These are phyloP conservation scores for Noturus placidus DNA, from an alignment of 2,113 vertebrate species.

Conservation along the genomic window DNA sequence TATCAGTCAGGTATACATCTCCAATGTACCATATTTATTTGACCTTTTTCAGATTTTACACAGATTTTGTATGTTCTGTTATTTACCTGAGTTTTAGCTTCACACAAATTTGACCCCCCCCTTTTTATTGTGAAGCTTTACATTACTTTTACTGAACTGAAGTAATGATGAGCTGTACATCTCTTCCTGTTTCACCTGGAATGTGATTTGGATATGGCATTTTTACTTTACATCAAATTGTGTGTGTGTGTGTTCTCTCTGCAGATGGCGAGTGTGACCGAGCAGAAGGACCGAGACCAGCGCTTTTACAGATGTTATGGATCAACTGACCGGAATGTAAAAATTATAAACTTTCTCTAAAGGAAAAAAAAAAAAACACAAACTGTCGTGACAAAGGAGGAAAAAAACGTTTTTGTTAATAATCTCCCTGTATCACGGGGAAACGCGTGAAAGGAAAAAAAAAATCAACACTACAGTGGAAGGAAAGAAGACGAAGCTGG, in stretches of 20 bases:
- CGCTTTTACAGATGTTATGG: slow-evolving; percentile 13
- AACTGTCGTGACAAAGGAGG: slow-evolving; percentile 23
- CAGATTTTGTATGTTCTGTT: neutral
- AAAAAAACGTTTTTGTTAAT: slow-evolving; percentile 48
- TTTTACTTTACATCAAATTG: no score
- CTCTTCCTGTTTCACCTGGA: neutral
- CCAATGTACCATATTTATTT: neutral
- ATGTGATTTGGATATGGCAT: neutral
- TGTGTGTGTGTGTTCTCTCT: neutral
- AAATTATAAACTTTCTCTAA: slow-evolving; percentile 57
- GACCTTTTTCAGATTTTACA: neutral
- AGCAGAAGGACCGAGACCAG: slow-evolving; percentile 5
- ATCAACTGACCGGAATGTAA: slow-evolving; percentile 62
- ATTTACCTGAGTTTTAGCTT: neutral
- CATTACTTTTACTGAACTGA: no score
- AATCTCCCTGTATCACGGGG: slow-evolving; percentile 54
- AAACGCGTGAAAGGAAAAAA: slow-evolving; percentile 6
- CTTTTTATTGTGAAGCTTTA: neutral
- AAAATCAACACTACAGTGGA: slow-evolving; percentile 47
- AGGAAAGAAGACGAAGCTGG: slow-evolving; percentile 55
- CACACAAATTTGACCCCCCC: neutral
- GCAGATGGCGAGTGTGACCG: neutral
- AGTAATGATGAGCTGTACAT: no score
- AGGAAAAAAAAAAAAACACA: slow-evolving; percentile 60
- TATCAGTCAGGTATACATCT: neutral